A percentile compares a stretch with the other conserved stretches of the same genome.
Conservation (phyloP, 2,797 vertebrate species). For the Sphenodon punctatus region DNA sequence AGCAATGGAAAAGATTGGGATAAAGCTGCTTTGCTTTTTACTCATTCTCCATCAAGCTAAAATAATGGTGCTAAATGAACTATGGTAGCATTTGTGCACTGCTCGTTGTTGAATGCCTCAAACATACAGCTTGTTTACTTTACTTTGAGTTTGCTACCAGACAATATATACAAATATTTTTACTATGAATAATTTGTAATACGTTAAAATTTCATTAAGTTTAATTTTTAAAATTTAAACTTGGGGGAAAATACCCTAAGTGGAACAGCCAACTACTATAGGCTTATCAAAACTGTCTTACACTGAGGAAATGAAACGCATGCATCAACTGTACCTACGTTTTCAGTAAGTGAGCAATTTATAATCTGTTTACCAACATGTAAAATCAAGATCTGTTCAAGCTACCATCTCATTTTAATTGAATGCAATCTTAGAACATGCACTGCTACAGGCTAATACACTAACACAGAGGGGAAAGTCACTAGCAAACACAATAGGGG, state of each 20-base stretch:
- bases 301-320: neutral
- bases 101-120: neutral
- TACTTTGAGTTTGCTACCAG: neutral
- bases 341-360: neutral
- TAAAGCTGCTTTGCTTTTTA: neutral
- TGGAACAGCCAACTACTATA: neutral
- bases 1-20: too few relatives aligned
- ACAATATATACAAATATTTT: neutral
- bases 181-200: neutral
- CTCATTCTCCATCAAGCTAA: neutral
- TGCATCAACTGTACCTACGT: neutral
- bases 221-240: neutral
- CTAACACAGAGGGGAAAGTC: conserved; percentile 38
- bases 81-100: conserved; percentile 61
- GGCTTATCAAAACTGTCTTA: conserved; percentile 5
- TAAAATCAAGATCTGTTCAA: neutral
- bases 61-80: neutral
- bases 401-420: neutral
- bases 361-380: neutral
- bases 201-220: neutral
- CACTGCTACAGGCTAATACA: neutral
- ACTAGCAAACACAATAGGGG: neutral
- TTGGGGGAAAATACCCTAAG: neutral
- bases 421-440: neutral
- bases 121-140: neutral